Base-by-base conservation (phyloP, 2,888 invertebrate species). In the Plebejus anna region DNA sequence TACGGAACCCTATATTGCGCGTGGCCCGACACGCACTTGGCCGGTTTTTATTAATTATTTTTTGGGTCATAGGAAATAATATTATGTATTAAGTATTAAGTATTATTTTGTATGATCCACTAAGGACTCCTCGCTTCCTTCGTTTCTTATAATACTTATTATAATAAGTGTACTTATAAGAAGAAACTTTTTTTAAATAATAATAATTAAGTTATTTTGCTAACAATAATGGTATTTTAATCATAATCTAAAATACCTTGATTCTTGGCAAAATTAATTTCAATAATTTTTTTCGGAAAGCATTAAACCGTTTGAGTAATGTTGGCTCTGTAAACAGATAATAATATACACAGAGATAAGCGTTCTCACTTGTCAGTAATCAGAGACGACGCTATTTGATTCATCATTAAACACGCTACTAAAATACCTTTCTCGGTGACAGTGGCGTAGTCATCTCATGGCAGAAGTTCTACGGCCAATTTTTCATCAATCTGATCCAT, bases 261-360 rank as follows among this genome's bases (percentile, higher is more conserved):
- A 61, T 61, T 61, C 11, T 9, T n/a, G 22, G 59, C 59, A 59
- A n/a, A 59, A 22, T 55, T 0, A 59, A 22, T 59, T 2, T 59
- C 5, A 59, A 59, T 59, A 59, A n/a, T n/a, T 6, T 1, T 36
- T 70, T 38, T 71, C 42, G 42, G n/a, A 38, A 9, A n/a, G 42
- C 42, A n/a, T 11, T 42, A 71, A 42, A 38, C 38, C 70, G 11
- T 71, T 22, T n/a, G 38, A 72, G 71, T 36, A 77, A 76, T 82
- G 79, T 82, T 83, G 82, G 80, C 79, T 80, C 78, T 76, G 76
- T 81, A 83, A 83, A 83, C 81, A 83, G 80, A 83, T 83, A 85
- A 83, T 83, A 85, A 79, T 75, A 73, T 59, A 70, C 36, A 59
- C 78, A 75, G 77, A 76, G 79, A 78, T 78, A 78, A 80, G 78